These are phyloP conservation scores for Diarsia rubi DNA, from an alignment of 2,888 invertebrate genomes.

Conservation along the genomic window DNA sequence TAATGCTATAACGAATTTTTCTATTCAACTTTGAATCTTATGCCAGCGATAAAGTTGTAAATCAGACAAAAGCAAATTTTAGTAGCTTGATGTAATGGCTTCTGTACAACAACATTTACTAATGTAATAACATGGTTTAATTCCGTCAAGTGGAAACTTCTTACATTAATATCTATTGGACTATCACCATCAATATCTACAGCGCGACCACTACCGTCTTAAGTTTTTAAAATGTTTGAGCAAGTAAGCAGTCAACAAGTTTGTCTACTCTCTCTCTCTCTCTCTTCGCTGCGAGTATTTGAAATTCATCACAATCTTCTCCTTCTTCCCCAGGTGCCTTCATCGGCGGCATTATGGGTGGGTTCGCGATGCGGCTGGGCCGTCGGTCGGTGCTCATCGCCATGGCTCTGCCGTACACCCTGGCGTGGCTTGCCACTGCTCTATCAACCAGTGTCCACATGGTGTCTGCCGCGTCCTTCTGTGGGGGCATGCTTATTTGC, in stretches of 20 bases:
- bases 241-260: neutral
- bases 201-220: neutral
- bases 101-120: too few relatives aligned
- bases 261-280: neutral
- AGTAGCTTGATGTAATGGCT: too few relatives aligned
- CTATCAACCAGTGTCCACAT: conserved; percentile 94
- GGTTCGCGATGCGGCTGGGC: conserved; percentile 94
- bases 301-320: neutral
- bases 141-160: too few relatives aligned
- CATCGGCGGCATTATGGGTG: conserved; percentile 95
- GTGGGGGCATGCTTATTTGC: conserved; percentile 95
- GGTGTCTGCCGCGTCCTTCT: conserved; percentile 95
- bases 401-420: conserved; percentile 93
- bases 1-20: too few relatives aligned
- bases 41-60: too few relatives aligned
- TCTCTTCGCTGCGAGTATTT: neutral
- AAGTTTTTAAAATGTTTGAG: neutral
- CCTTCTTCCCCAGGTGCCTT: conserved; percentile 92
- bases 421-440: conserved; percentile 95
- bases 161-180: too few relatives aligned
- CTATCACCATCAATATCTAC: neutral
- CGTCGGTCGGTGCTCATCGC: conserved; percentile 93
- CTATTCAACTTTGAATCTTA: too few relatives aligned
- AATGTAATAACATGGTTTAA: too few relatives aligned
- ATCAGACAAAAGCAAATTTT: too few relatives aligned